Conservation (phyloP, 2,113 vertebrate species). For the Mixornis gularis region DNA sequence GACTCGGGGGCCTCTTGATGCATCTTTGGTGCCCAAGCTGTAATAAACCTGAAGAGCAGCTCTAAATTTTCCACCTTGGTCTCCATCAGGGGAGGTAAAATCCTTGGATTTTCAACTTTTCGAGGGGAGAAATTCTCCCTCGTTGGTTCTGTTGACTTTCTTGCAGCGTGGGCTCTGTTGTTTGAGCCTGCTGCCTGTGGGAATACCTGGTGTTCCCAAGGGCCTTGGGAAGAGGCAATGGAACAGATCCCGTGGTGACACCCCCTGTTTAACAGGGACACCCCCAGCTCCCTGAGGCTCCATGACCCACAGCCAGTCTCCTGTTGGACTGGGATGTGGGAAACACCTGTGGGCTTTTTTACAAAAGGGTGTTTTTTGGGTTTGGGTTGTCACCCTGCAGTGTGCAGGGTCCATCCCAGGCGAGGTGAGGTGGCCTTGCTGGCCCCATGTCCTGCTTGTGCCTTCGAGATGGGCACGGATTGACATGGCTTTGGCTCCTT, state of each 20-base stretch:
- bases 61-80: background rate
- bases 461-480: background rate
- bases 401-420: background rate
- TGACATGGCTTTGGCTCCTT: background rate
- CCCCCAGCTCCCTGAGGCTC: background rate
- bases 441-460: rapidly evolving
- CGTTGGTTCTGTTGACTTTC: background rate
- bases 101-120: background rate
- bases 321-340: background rate
- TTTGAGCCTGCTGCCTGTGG: background rate
- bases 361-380: rapidly evolving
- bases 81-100: background rate
- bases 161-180: background rate
- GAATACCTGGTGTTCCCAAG: rapidly evolving
- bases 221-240: background rate
- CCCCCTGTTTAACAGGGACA: background rate
- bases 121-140: background rate
- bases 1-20: too few species aligned
- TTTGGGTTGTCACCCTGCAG: background rate
- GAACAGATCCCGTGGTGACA: background rate
- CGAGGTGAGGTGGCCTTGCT: background rate
- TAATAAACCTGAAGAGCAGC: background rate
- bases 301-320: rapidly evolving
- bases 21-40: background rate
- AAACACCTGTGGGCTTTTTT: background rate